Evolutionary conservation across 2,797 vertebrate species (phyloP), one percentile per base, ranked within the genome.

Genomic region (Acrossocheilus wenchowensis): DNA sequence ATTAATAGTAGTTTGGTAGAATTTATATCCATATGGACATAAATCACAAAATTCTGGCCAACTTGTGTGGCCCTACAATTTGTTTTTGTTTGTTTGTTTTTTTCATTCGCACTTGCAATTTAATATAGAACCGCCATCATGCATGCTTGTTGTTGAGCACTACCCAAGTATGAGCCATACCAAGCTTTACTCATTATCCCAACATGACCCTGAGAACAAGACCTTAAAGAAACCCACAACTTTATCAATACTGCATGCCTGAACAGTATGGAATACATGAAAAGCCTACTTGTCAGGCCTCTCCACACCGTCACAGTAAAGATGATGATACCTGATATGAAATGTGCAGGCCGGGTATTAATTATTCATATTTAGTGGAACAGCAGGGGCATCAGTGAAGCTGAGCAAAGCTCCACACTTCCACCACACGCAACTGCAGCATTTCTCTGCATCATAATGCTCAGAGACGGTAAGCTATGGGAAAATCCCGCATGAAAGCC

Each of bases 251-350:
- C 15, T 57, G 26, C 23, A 72, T n/a, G 60, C 19, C 14, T 69
- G 17, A 81, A 71, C 26, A 34, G 15, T 30, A 36, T 64, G 39
- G 21, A 64, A 75, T 21, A 12, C 45, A 62, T 72, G 17, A 86
- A 75, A 82, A 72, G 15, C 45, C 30, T 77, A 62, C 10, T 64
- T 34, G 45, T 84, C 48, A 62, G 21, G 36, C 60, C 21, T 34
- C 45, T 78, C 39, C n/a, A 66, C 39, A 62, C 60, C 45, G 50
- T 87, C 57, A 82, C 45, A 62, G 83, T 78, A 66, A 72, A 83
- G 86, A 90, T 86, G 81, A 85, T 39, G 81, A 81, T 77, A 87
- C 50, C 77, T 78, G 82, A 89, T 87, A 87, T 83, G 69, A 87
- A 89, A 87, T 72, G 64, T 88, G 66, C 83, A 86, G 71, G 82